Conservation (phyloP, 2,888 invertebrate genomes). For the Acanthacorydalis orientalis region DNA sequence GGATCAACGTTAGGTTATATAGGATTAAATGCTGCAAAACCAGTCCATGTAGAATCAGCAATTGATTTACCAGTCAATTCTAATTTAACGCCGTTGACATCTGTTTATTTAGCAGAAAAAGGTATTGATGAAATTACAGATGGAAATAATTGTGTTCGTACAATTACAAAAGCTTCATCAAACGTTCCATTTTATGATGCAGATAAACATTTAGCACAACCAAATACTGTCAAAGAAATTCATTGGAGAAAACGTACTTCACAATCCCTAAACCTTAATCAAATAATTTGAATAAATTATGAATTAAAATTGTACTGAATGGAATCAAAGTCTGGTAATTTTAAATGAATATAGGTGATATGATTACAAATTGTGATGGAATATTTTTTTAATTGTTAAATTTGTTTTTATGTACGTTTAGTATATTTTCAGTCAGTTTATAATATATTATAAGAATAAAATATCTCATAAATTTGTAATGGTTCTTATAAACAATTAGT, state of each 20-base stretch:
- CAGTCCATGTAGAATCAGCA: constrained; percentile 3
- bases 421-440: no score
- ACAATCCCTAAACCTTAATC: no score
- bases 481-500: no score
- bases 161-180: constrained; percentile 1
- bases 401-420: no score
- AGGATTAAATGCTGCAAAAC: constrained; percentile 9
- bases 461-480: no score
- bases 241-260: constrained; percentile 31
- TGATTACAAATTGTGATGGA: no score
- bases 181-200: neutral
- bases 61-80: neutral
- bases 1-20: neutral
- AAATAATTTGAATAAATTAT: no score
- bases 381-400: no score
- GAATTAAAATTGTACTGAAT: no score
- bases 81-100: neutral
- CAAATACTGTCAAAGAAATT: constrained; percentile 16
- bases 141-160: constrained; percentile 4
- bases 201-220: neutral
- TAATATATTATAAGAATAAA: no score
- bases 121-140: neutral
- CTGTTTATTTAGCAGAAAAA: neutral
- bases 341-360: no score
- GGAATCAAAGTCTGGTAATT: no score